A percentile compares a stretch with the other conserved stretches of the same genome.
phyloP scores from a whole-genome alignment of 2,113 vertebrate genomes.

The Ammospiza nelsoni region DNA sequence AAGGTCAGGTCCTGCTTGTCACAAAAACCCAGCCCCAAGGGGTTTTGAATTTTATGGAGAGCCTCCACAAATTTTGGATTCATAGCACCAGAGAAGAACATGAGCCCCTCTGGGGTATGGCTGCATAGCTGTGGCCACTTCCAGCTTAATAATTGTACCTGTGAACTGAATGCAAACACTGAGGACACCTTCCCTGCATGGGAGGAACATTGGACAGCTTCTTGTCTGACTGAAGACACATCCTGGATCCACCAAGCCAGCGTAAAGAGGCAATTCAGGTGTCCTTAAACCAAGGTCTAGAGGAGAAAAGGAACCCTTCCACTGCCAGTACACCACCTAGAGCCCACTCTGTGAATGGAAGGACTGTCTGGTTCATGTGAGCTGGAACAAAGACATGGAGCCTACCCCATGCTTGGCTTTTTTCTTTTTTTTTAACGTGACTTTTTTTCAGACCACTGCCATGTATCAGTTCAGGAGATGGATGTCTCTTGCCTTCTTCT shows the following conservation, averaged over 20 bases:
- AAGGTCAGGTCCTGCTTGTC: fast-evolving
- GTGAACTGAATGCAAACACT: background rate
- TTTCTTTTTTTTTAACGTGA: background rate
- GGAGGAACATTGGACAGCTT: background rate
- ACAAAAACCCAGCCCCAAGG: background rate
- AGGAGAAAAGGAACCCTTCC: background rate
- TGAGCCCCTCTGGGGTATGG: background rate
- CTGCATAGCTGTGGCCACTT: background rate
- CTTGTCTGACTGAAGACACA: background rate
- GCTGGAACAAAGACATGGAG: background rate
- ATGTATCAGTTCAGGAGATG: background rate
- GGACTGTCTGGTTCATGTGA: background rate
- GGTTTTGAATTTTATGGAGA: background rate
- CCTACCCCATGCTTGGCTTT: background rate
- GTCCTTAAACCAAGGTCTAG: background rate
- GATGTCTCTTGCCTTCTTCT: background rate
- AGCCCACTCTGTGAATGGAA: background rate
- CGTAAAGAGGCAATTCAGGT: background rate
- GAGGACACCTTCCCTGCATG: background rate
- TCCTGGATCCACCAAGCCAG: background rate
- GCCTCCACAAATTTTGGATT: background rate
- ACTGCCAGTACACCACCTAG: background rate
- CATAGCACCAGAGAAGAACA: background rate
- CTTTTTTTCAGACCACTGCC: background rate
- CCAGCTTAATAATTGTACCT: background rate